phyloP scores from a whole-genome alignment of 2,797 vertebrate genomes.

The Pachyuromys duprasi region DNA sequence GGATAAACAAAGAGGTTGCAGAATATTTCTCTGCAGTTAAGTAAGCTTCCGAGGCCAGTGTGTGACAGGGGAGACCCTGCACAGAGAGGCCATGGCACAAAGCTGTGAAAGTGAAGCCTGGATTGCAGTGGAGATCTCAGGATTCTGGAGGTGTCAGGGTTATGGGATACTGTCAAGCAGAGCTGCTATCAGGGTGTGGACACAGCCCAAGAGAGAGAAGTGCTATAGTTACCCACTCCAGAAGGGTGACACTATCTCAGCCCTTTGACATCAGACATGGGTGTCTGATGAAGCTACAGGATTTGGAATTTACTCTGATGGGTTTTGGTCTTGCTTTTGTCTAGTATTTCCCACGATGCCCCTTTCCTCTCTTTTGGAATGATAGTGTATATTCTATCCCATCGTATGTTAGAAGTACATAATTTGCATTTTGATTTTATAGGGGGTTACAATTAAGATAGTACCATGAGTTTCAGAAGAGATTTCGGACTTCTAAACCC shows the following conservation, averaged over 20 bases:
- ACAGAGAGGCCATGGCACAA: not conserved
- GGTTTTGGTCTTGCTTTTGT: not conserved
- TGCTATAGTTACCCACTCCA: too few relatives aligned
- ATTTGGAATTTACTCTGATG: not conserved
- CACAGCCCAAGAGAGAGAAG: not conserved
- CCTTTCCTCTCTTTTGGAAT: not conserved
- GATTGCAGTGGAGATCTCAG: not conserved
- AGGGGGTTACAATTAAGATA: not conserved
- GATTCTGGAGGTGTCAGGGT: not conserved
- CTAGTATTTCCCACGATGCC: not conserved
- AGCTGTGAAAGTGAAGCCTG: not conserved
- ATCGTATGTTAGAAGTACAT: not conserved
- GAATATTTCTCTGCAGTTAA: not conserved
- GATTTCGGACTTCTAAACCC: not conserved
- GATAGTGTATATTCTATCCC: not conserved
- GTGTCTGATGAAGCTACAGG: not conserved
- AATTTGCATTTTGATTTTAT: not conserved
- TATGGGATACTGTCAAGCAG: not conserved
- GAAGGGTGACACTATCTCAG: not conserved
- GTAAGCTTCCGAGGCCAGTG: not conserved
- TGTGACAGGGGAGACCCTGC: not conserved
- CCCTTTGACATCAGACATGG: not conserved
- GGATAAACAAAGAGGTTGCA: not conserved
- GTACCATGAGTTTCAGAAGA: not conserved
- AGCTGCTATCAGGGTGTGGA: not conserved